A percentile compares a stretch with the other conserved stretches of the same genome.
Conservation (phyloP, 2,113 vertebrate species). For the Rhinopomastus cyanomelas region DNA sequence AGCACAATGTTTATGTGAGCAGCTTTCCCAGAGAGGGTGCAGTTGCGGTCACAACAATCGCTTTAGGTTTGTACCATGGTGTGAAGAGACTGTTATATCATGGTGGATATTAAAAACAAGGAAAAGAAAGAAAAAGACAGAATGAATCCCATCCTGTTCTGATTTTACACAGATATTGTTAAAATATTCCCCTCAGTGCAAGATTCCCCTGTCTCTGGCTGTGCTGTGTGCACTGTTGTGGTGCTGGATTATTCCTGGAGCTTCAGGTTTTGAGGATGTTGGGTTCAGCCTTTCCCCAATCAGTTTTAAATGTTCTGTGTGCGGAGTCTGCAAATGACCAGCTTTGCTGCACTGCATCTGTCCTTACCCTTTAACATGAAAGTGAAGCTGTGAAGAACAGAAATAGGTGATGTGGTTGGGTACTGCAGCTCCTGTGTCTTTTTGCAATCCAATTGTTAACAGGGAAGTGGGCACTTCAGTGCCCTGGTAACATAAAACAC, state of each 20-base stretch:
- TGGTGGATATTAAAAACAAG: neutral
- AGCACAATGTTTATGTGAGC: neutral
- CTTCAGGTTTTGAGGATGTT: neutral
- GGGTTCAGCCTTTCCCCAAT: fast-evolving
- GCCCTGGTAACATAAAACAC: neutral
- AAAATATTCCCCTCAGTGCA: neutral
- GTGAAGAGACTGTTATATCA: neutral
- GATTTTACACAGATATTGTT: neutral
- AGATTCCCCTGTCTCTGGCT: neutral
- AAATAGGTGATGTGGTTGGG: neutral
- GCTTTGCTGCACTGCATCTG: neutral
- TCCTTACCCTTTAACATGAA: neutral
- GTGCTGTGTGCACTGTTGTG: neutral
- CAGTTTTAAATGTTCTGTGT: neutral
- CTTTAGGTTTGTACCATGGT: neutral
- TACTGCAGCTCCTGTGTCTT: neutral
- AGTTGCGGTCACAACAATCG: neutral
- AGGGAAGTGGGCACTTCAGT: neutral
- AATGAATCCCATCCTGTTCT: neutral
- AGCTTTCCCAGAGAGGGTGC: neutral
- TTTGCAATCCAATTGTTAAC: neutral
- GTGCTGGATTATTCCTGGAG: neutral
- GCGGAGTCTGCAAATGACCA: neutral
- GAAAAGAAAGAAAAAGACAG: neutral
- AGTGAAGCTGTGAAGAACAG: neutral